A percentile compares a stretch with the other conserved stretches of the same genome.
phyloP scores from a whole-genome alignment of 2,797 vertebrate species.

The Oryzias sinensis region DNA sequence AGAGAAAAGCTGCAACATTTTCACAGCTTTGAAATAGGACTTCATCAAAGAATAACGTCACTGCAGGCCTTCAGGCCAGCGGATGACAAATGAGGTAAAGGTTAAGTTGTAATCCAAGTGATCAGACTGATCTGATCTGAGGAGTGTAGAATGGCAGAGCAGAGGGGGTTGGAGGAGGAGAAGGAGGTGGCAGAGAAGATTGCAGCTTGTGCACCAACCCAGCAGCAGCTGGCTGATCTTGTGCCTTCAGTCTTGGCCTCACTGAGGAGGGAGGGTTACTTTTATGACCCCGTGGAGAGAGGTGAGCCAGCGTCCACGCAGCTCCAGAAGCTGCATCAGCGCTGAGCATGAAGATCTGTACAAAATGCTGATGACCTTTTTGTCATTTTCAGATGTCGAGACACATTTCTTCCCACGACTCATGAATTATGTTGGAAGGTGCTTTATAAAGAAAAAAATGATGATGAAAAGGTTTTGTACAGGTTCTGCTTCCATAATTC shows the following conservation, averaged over 20 bases:
- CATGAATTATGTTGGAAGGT: slow-evolving; percentile 81
- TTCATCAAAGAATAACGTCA: too few relatives aligned
- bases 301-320: slow-evolving; percentile 63
- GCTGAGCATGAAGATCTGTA: background rate
- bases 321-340: background rate
- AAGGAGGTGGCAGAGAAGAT: slow-evolving; percentile 85
- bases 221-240: slow-evolving; percentile 84
- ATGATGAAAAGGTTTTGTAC: slow-evolving; percentile 17
- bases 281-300: slow-evolving; percentile 87
- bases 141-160: slow-evolving; percentile 82
- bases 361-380: background rate
- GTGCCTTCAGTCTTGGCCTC: slow-evolving; percentile 82
- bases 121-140: slow-evolving; percentile 45
- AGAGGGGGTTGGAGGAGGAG: slow-evolving; percentile 78
- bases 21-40: too few relatives aligned
- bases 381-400: slow-evolving; percentile 83
- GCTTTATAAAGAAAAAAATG: slow-evolving; percentile 75
- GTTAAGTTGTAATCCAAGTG: too few relatives aligned
- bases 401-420: slow-evolving; percentile 87
- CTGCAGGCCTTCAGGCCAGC: too few relatives aligned
- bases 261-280: slow-evolving; percentile 84
- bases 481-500: too few relatives aligned
- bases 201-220: slow-evolving; percentile 81
- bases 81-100: too few relatives aligned
- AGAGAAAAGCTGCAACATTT: too few relatives aligned